Evolutionary conservation across 1,140 invertebrate species (phyloP), one percentile per base, ranked within the genome.

Genomic region (Drosophila bipectinata): DNA sequence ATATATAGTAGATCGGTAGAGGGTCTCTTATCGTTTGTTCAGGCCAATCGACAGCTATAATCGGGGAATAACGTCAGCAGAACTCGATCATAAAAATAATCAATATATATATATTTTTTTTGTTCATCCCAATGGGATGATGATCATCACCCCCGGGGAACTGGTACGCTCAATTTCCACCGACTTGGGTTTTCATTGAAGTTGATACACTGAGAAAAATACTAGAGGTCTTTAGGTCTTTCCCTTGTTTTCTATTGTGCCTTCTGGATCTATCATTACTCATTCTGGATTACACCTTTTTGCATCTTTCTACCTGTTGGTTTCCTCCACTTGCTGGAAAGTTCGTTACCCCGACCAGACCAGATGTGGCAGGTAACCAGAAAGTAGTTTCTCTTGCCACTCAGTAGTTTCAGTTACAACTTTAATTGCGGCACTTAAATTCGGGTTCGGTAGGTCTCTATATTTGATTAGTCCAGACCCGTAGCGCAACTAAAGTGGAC

Each of bases 391-490:
- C 18, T 15, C 57, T 14, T 15, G 26, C 18, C 18, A 37, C 18
- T 39, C 63, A 32, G 32, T 71, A 41, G 47, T 69, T 69, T 69
- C 64, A 71, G 64, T 69, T 67, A n/a, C 52, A 64, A 57, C 67
- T 69, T 71, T 69, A 71, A 71, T 44, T 69, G 63, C 66, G n/a
- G 51, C 63, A 68, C 68, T 68, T 69, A 69, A 56, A 68, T 48
- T 32, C 48, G 10, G 66, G 39, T 49, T 34, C 9, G 62, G 51
- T 8, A 21, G 49, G 68, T 68, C 49, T 45, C 41, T 45, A 34
- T 8, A 41, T 53, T 39, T 67, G 66, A 69, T 69, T 67, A 67
- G 47, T 57, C 63, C 63, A 69, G 63, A 28, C 28, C 24, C 51
- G 34, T 18, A 49, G 63, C 41, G 66, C 57, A 26, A 68, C 51